phyloP scores from a whole-genome alignment of 2,113 vertebrate species.

The Serilophus lunatus region DNA sequence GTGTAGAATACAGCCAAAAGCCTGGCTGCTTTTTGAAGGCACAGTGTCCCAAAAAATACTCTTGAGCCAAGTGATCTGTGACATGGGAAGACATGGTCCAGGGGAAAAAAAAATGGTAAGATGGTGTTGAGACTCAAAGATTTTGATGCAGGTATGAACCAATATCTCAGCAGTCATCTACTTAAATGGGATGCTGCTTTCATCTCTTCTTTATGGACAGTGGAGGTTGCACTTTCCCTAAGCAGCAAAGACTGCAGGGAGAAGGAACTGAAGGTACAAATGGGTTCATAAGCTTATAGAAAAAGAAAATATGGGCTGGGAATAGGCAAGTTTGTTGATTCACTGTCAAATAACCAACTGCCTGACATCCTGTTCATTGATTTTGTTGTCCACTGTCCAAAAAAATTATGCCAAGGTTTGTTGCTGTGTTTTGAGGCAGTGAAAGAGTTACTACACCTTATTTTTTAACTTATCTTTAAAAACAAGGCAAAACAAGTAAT shows the following conservation, averaged over 20 bases:
- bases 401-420: neutral
- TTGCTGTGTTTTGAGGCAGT: neutral
- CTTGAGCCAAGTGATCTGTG: neutral
- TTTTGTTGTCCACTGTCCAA: neutral
- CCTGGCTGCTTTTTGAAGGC: neutral
- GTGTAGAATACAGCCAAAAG: neutral
- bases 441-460: neutral
- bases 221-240: neutral
- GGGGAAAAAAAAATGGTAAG: neutral
- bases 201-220: neutral
- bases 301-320: neutral
- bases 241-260: neutral
- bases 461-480: neutral
- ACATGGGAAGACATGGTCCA: neutral
- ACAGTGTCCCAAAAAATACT: neutral
- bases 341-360: neutral
- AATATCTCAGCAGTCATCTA: neutral
- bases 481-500: neutral
- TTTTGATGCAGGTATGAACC: neutral
- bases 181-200: neutral
- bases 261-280: neutral
- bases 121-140: neutral
- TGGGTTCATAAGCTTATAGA: neutral
- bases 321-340: neutral
- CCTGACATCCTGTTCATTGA: neutral